Percentiles rank a stretch among this genome's conserved stretches.
Conservation (phyloP, 2,888 invertebrate species). For the Panopea generosa region DNA sequence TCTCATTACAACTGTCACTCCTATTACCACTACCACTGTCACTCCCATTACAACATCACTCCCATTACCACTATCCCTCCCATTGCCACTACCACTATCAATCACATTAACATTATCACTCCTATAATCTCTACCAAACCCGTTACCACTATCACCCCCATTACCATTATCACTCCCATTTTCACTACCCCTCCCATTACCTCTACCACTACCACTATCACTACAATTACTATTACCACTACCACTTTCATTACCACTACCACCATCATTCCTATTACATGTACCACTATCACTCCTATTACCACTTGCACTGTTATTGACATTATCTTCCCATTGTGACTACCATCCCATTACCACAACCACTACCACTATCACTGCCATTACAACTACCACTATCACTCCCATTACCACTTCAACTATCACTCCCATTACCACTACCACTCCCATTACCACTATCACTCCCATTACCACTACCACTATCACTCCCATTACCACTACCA, state of each 20-base stretch:
- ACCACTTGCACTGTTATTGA: neutral
- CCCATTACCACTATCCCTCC: neutral
- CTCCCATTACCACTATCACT: neutral
- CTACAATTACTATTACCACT: neutral
- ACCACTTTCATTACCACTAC: neutral
- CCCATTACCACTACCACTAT: neutral
- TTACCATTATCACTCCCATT: neutral
- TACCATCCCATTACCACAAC: neutral
- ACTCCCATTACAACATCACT: too few relatives aligned
- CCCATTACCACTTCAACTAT: neutral
- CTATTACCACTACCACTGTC: neutral
- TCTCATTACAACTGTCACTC: neutral
- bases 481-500: neutral
- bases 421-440: neutral
- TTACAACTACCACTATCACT: slow-evolving; percentile 6
- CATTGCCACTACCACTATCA: neutral
- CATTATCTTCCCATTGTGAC: neutral
- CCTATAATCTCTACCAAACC: neutral
- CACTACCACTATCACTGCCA: slow-evolving; percentile 1
- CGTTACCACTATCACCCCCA: slow-evolving; percentile 3
- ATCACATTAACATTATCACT: neutral
- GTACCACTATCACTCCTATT: neutral
- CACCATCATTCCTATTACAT: neutral
- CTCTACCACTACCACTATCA: neutral
- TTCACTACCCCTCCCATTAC: neutral